Conservation (phyloP, 2,113 vertebrate species). For the Vombatus ursinus region DNA sequence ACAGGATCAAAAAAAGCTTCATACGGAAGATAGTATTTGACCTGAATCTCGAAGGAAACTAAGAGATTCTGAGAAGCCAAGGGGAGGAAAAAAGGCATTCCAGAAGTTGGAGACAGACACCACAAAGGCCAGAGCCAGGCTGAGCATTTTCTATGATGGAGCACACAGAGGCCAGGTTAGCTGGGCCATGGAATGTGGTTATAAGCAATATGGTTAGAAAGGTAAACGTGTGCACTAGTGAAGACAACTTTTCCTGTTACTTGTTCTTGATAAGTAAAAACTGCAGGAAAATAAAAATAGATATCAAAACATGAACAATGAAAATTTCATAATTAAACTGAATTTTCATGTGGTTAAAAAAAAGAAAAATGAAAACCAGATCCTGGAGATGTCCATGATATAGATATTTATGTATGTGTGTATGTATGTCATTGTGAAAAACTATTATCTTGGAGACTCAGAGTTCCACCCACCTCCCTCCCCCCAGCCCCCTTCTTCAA, state of each 20-base stretch:
- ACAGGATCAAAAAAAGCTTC: neutral
- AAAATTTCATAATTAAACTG: neutral
- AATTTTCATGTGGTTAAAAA: constrained; percentile 12
- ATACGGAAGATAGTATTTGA: neutral
- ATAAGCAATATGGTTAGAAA: neutral
- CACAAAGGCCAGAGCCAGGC: neutral
- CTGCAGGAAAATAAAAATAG: neutral
- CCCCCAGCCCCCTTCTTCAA: too few relatives aligned
- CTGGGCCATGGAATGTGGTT: neutral
- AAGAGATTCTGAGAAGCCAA: neutral
- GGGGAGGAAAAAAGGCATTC: neutral
- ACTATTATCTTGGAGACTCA: too few relatives aligned
- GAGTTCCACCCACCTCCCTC: too few relatives aligned
- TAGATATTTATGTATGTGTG: neutral
- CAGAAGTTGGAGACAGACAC: neutral
- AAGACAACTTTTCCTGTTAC: neutral
- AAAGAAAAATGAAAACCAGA: neutral
- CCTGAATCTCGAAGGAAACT: neutral
- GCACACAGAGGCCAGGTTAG: neutral
- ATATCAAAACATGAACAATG: neutral
- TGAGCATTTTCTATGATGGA: neutral
- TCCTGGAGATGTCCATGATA: neutral
- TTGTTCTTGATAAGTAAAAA: neutral
- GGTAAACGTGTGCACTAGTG: neutral
- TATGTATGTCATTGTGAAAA: too few relatives aligned